Percentiles rank a stretch among this genome's conserved stretches.
phyloP scores from a whole-genome alignment of 2,888 invertebrate genomes.

The Epinotia bilunana region DNA sequence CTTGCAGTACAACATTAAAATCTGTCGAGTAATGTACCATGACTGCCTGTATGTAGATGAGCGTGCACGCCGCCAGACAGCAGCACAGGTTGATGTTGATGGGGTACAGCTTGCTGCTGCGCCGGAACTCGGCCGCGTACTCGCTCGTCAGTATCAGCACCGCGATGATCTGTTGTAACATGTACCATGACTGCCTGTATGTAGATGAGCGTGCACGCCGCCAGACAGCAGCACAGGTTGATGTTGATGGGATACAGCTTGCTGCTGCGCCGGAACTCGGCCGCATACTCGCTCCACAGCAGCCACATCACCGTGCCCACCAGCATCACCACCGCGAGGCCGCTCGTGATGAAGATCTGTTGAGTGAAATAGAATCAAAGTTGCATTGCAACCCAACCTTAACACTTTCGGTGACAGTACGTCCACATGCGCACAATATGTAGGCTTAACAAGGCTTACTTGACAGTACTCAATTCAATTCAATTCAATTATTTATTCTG shows the following conservation, averaged over 20 bases:
- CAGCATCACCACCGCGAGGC: conserved; percentile 65
- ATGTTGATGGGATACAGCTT: conserved; percentile 84
- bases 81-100: conserved; percentile 85
- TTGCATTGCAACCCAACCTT: too few species aligned
- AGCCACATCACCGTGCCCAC: conserved; percentile 70
- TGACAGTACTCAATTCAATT: too few species aligned
- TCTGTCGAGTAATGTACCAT: conserved; percentile 76
- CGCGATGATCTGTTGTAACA: conserved; percentile 51
- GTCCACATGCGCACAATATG: too few species aligned
- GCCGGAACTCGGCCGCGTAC: conserved; percentile 70
- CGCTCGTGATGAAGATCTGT: conserved; percentile 75
- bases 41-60: conserved; percentile 87
- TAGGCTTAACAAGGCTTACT: too few species aligned
- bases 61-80: conserved; percentile 85
- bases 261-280: conserved; percentile 74
- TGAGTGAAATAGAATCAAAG: conserved; percentile 12
- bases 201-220: conserved; percentile 86
- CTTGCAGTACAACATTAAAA: too few species aligned
- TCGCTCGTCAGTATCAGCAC: conserved; percentile 72
- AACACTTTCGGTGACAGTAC: too few species aligned
- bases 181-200: conserved; percentile 87
- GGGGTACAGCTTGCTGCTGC: conserved; percentile 82
- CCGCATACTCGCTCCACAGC: conserved; percentile 72
- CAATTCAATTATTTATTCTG: too few species aligned
- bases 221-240: conserved; percentile 85